Base-by-base conservation (phyloP, 2,888 invertebrate species). In the Drosophila neotestacea region DNA sequence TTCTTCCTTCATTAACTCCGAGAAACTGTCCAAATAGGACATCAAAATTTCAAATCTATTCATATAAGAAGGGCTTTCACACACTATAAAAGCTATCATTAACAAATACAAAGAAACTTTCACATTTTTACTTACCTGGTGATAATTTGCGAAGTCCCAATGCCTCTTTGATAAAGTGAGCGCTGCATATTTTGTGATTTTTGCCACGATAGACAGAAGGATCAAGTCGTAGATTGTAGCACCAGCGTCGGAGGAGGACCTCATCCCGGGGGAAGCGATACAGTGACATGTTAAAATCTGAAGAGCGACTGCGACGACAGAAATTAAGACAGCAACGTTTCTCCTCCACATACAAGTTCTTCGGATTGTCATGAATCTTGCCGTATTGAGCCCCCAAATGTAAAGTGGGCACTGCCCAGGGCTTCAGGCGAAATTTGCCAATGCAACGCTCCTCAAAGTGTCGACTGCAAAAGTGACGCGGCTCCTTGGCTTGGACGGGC, bases 151-250 rank as follows among this genome's bases (percentile, higher is more conserved):
- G 79, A 4, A 91, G 63, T 10, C 91, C 91, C 55, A 91, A 54
- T 0, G 91, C 91, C 61, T 91, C 91, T 54, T 90, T 91, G n/a
- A 91, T 90, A n/a, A 91, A 91, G 64, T 91, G 91, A 0, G 88
- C 88, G 38, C 91, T 91, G 64, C 91, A 91, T 68, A 91, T 91
- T 78, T 91, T 91, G 52, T 91, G 91, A 74, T 91, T 91, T 70
- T 91, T 91, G 10, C 91, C 91, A 10, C 91, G 85, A 77, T 91
- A 91, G 11, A 90, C 84, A 3, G 79, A 73, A 1, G 90, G 91
- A 76, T 91, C 91, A 4, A 91, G 77, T 5, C 91, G 85, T 4
- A 91, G 70, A 65, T 91, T 91, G 50, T 91, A 91, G 72, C 91
- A 91, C 91, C 91, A 91, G 16, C 91, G 90, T 6, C 88, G 81